phyloP scores from a whole-genome alignment of 2,888 invertebrate genomes.

The Athripsodes cinereus region DNA sequence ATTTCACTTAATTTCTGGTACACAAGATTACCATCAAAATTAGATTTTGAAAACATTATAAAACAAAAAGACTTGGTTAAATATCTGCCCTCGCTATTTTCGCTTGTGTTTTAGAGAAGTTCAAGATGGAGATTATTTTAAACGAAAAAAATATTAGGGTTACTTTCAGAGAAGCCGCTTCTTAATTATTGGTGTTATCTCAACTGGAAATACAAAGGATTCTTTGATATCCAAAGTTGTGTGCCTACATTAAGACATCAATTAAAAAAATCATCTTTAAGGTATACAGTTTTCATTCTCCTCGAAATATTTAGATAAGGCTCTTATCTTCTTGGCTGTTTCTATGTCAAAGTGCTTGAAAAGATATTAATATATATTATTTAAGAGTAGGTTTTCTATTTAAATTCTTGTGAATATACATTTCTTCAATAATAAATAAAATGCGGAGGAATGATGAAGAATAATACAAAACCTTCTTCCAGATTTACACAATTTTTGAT shows the following conservation, averaged over 20 bases:
- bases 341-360: too few relatives aligned
- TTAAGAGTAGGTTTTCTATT: too few relatives aligned
- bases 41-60: background rate
- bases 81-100: background rate
- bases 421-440: too few relatives aligned
- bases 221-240: background rate
- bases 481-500: too few relatives aligned
- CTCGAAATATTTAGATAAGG: too few relatives aligned
- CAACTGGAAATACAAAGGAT: background rate
- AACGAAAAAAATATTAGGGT: slow-evolving; percentile 1
- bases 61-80: background rate
- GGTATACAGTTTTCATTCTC: too few relatives aligned
- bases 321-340: too few relatives aligned
- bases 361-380: too few relatives aligned
- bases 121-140: background rate
- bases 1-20: background rate
- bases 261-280: background rate
- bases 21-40: background rate
- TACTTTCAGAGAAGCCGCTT: background rate
- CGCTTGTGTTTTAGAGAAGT: background rate
- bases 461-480: too few relatives aligned
- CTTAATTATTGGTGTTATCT: slow-evolving; percentile 1
- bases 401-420: too few relatives aligned
- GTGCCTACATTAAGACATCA: background rate
- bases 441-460: too few relatives aligned